These are phyloP conservation scores for Apomyelois bistriatella DNA, from an alignment of 2,888 invertebrate genomes.

Conservation along the genomic window DNA sequence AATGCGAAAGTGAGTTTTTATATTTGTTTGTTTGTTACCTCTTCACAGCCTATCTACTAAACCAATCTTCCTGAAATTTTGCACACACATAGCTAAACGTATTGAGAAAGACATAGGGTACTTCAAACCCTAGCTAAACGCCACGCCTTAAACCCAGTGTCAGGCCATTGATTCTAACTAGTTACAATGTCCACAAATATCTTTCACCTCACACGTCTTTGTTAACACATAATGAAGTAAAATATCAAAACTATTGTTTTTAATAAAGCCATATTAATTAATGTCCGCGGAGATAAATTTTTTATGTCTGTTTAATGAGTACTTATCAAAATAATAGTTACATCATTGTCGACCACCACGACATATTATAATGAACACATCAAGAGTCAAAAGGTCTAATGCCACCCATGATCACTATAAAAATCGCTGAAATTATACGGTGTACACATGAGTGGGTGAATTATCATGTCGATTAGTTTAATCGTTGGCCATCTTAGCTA, in stretches of 20 bases:
- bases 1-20: too few species aligned
- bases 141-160: too few species aligned
- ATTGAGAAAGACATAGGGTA: too few species aligned
- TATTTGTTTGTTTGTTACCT: too few species aligned
- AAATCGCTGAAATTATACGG: constrained; percentile 68
- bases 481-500: constrained; percentile 47
- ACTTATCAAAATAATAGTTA: constrained; percentile 19
- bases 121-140: too few species aligned
- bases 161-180: neutral
- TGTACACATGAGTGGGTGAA: constrained; percentile 49
- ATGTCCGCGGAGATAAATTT: constrained; percentile 22
- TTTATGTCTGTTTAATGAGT: constrained; percentile 19
- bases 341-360: constrained; percentile 27
- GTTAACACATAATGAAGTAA: constrained; percentile 54
- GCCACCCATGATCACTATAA: constrained; percentile 62
- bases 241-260: constrained; percentile 33
- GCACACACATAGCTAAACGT: too few species aligned
- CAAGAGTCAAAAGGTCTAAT: constrained; percentile 38
- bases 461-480: constrained; percentile 67
- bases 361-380: constrained; percentile 47
- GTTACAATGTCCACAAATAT: constrained; percentile 39
- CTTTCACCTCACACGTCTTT: constrained; percentile 35
- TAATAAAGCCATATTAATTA: constrained; percentile 39
- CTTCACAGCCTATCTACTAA: too few species aligned
- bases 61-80: too few species aligned